A percentile compares a stretch with the other conserved stretches of the same genome.
Conservation (phyloP, 2,888 invertebrate genomes). For the Drosophila nr. fundita region DNA sequence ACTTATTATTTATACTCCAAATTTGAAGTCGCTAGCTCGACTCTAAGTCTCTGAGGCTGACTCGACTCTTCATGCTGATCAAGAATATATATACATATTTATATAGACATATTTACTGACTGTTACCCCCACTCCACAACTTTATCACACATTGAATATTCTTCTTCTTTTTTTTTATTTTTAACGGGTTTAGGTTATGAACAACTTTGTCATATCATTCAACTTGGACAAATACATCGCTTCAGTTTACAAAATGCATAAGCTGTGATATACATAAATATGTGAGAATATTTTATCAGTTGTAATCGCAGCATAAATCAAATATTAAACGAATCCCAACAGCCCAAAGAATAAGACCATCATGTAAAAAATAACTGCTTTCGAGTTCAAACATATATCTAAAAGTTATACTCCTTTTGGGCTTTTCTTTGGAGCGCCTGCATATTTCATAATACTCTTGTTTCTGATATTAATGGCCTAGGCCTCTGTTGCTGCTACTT, state of each 20-base stretch:
- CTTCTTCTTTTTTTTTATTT: neutral
- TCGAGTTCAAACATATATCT: neutral
- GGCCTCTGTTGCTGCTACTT: conserved; percentile 41
- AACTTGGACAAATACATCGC: neutral
- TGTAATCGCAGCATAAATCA: conserved; percentile 1
- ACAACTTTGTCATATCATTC: neutral
- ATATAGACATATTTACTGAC: neutral
- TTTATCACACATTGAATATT: neutral
- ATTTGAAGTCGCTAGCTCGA: neutral
- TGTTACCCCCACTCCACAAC: neutral
- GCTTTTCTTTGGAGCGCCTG: conserved; percentile 1
- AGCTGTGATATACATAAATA: neutral
- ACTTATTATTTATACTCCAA: neutral
- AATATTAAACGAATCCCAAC: conserved; percentile 5
- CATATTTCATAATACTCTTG: conserved; percentile 42
- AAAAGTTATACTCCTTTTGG: neutral
- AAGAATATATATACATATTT: neutral
- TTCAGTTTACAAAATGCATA: neutral
- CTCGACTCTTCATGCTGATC: neutral
- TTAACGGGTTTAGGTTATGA: neutral
- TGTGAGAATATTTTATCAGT: neutral
- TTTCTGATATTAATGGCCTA: conserved; percentile 60
- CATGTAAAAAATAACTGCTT: neutral
- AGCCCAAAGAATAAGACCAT: neutral
- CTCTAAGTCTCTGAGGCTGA: neutral